Base-by-base conservation (phyloP, 2,797 vertebrate species). In the Paguma larvata region DNA sequence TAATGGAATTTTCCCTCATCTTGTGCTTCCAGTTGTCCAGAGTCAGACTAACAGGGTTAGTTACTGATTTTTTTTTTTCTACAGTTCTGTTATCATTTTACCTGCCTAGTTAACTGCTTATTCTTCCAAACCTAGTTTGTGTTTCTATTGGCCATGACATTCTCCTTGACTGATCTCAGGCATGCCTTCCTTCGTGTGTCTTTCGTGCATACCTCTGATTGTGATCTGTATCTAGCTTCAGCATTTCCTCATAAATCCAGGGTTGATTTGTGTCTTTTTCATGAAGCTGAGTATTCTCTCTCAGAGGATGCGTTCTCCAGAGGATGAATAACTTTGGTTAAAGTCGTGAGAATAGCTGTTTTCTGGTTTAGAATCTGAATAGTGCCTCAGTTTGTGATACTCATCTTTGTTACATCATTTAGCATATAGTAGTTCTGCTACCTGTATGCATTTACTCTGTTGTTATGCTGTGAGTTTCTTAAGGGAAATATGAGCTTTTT, bases 281-380 rank as follows among this genome's bases (percentile, higher is more conserved):
- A 14, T 73, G 73, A 91, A 78, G 62, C 67, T 68, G 19, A 46
- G 2, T 77, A 27, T 86, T 92, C 41, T 89, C 19, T 89, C 41
- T 89, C 32, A 84, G 21, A 82, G 27, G 72, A n/a, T 2, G 32
- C 53, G 80, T 90, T 80, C 75, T 80, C 53, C 19, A 83, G 53
- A 56, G 21, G 21, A 59, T 59, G 56, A 23, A 23, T 59, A 59
- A 59, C 56, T 75, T 80, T 56, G n/a, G 56, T 82, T 88, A 48
- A 41, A 70, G 34, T 44, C 27, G 6, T 53, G 67, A 56, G 75
- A 70, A 15, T 70, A 90, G 27, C 34, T 18, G 0, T 96, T 21
- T 77, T 90, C n/a, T 91, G 32, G 79, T 94, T 67, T 91, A 65
- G 30, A 89, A 51, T 78, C 53, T 67, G 12, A 94, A 27, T 82